Conservation (phyloP, 2,113 vertebrate species). For the Peromyscus polionotus region DNA sequence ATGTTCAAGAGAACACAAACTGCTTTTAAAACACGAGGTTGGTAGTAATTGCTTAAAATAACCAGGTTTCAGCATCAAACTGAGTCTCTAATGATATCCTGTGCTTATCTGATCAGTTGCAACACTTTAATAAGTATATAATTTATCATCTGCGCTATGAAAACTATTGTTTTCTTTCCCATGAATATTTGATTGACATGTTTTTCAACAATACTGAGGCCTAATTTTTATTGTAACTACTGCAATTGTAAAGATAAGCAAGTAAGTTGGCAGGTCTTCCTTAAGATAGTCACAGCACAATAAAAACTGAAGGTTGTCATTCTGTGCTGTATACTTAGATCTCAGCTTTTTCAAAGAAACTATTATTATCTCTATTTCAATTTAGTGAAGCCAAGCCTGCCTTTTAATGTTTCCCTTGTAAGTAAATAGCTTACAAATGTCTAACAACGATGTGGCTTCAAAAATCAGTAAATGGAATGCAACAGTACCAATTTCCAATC, state of each 20-base stretch:
- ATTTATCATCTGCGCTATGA: constrained; percentile 67
- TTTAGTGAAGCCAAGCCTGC: constrained; percentile 60
- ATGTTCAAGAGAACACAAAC: neutral
- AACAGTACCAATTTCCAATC: constrained; percentile 30
- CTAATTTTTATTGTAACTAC: constrained; percentile 73
- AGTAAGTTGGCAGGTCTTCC: constrained; percentile 56
- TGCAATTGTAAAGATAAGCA: constrained; percentile 71
- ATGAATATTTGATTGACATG: constrained; percentile 70
- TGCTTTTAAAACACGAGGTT: constrained; percentile 23
- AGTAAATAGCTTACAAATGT: constrained; percentile 58
- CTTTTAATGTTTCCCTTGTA: constrained; percentile 67
- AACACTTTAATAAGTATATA: constrained; percentile 72
- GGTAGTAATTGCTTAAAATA: constrained; percentile 72
- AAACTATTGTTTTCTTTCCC: constrained; percentile 73
- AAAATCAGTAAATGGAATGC: constrained; percentile 60
- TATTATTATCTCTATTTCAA: constrained; percentile 75
- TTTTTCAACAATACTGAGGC: constrained; percentile 73
- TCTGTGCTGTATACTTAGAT: constrained; percentile 62
- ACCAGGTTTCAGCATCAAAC: constrained; percentile 65
- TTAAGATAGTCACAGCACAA: constrained; percentile 63
- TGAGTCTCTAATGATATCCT: constrained; percentile 67
- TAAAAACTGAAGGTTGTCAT: constrained; percentile 74
- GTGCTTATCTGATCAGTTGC: constrained; percentile 65
- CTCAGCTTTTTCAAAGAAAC: constrained; percentile 63
- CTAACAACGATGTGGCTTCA: constrained; percentile 26